Evolutionary conservation across 1,140 invertebrate genomes (phyloP), one percentile per base, ranked within the genome.

Genomic region (silkworm (Bombyx mori)): DNA sequence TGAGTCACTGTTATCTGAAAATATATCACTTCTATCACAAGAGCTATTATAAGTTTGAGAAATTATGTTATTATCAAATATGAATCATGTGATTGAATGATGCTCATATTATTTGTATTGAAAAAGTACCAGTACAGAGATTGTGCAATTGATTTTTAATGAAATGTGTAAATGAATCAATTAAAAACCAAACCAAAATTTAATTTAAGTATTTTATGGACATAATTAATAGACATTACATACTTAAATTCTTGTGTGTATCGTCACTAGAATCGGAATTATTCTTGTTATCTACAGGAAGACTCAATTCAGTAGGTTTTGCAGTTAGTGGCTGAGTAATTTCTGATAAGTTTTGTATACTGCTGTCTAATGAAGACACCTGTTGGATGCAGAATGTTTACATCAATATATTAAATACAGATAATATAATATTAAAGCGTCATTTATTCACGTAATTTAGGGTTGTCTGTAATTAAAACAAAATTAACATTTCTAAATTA

Each of bases 321-420:
- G 83, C 81, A 46, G 83, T 86, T 54, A 84, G 47, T 1, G 81
- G 81, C 54, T 83, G 81, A 58, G 81, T 83, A 57, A 82, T 61
- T 60, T 86, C 83, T 10, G 83, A 86, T 64, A 88, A 76, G 65
- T 88, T 88, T 60, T 88, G 87, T 58, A 84, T 77, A 71, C 86
- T 88, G 62, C 85, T 88, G 60, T 82, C 76, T 63, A 88, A 62
- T 22, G 87, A 88, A 48, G 86, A 88, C 54, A 88, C 85, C 86
- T 88, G 59, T 35, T 46, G 18, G 45, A 9, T 51, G 42, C 22
- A 35, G 26, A 35, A 7, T 10, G 22, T 26, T 51, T 35, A 51
- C 7, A 10, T 8, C 42, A 8, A 10, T 51, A 8, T 35, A 51
- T 51, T 7, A 35, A 35, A 51, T 51, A 35, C 2, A 51, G 3